These are phyloP conservation scores for Bostrychus sinensis DNA, from an alignment of 2,113 vertebrate species.

Conservation along the genomic window DNA sequence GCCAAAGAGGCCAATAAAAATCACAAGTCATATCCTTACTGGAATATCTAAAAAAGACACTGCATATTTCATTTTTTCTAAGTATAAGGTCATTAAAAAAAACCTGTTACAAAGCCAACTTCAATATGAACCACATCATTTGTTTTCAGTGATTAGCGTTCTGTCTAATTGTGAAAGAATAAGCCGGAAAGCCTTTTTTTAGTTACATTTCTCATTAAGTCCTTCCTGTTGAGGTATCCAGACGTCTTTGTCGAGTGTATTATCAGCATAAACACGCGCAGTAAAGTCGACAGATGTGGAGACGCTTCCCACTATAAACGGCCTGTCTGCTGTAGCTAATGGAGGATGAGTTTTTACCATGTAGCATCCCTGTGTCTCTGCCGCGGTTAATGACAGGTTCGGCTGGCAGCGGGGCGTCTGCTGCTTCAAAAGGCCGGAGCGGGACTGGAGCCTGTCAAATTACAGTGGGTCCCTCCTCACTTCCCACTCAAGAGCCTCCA, in stretches of 20 bases:
- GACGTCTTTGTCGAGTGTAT: neutral
- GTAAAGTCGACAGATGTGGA: neutral
- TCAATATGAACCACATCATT: neutral
- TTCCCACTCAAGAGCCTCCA: constrained; percentile 31
- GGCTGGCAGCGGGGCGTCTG: constrained; percentile 49
- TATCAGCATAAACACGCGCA: neutral
- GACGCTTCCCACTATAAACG: neutral
- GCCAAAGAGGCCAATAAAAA: too few species aligned
- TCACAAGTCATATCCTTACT: too few species aligned
- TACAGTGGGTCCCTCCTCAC: constrained; percentile 57
- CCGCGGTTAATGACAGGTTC: constrained; percentile 63
- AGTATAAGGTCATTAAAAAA: too few species aligned
- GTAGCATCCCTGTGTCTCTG: constrained; percentile 18
- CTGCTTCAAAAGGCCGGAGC: constrained; percentile 52
- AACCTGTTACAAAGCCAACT: neutral
- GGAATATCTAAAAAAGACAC: too few species aligned
- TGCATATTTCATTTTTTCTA: too few species aligned
- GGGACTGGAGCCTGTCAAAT: constrained; percentile 63
- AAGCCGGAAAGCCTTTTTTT: neutral
- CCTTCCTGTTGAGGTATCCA: neutral
- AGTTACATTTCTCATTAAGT: neutral
- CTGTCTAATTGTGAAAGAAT: neutral
- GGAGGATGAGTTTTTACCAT: constrained; percentile 11
- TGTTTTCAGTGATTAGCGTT: neutral
- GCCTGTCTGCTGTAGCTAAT: neutral